Base-by-base conservation (phyloP, 2,797 vertebrate species). In the Denticeps clupeoides region DNA sequence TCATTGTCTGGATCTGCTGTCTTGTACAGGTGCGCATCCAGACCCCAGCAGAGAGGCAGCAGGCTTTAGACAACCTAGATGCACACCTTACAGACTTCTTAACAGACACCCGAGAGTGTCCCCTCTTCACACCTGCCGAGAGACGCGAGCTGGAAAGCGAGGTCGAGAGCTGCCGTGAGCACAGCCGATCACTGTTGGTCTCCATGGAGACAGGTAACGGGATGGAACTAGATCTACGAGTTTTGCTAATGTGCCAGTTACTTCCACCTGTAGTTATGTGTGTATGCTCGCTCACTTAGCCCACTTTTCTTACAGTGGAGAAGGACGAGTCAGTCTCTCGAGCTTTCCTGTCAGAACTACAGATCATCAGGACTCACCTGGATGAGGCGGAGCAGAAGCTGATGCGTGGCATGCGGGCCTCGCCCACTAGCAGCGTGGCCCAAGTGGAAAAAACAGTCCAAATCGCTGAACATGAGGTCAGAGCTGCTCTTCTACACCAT, bases 401-500 rank as follows among this genome's bases (percentile, higher is more conserved):
- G 7, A 74, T 83, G 60, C 83, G 68, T 49, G 75, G 71, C 4
- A 79, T 97, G 21, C 90, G 89, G 66, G 69, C 71, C 7, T 63
- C 77, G 1, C 73, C 82, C 0, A 64, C 82, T 58, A 70, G 79
- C 70, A 68, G 77, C 13, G 33, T 74, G 57, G 77, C 62, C 0
- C 83, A 79, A 27, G 64, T 66, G 15, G 88, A 90, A 3, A 82
- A 50, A 57, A 31, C 82, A 2, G 11, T 89, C 49, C 87, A 82
- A 58, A 84, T 93, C 0, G 74, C 80, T 0, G 91, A 93, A 70
- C 93, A 98, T 41, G 88, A 98, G 91, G 94, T 97, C 48, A 70
- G 84, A 31, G 10, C 24, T 48, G 24, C 33, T 2, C 60, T 3
- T 4, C 33, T 37, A 33, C 19, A 16, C 33, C 33, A 33, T 33